Conservation (phyloP, 2,113 vertebrate genomes). For the Rhodinocichla rosea region DNA sequence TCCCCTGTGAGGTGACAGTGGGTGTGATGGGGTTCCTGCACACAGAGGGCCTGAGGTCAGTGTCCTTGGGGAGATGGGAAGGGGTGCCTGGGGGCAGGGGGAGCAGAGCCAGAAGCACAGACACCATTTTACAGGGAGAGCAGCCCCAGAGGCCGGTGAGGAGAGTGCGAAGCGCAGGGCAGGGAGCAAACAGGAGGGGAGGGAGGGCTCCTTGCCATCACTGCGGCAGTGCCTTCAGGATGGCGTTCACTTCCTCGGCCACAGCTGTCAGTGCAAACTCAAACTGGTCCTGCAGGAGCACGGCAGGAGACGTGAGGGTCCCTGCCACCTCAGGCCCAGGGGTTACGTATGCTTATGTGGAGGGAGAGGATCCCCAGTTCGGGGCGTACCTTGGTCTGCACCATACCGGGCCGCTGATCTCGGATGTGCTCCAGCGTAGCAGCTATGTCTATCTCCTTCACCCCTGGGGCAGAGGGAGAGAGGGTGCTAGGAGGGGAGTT, state of each 20-base stretch:
- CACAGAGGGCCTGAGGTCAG: not conserved
- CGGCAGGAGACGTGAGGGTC: not conserved
- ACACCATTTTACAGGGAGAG: constrained; percentile 10
- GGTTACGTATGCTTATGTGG: rapidly evolving
- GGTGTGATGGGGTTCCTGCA: not conserved
- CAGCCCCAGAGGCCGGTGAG: not conserved
- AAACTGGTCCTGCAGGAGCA: constrained; percentile 90
- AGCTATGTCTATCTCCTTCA: constrained; percentile 98
- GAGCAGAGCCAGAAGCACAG: constrained; percentile 26
- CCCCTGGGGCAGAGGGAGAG: constrained; percentile 72
- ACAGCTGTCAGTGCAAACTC: constrained; percentile 95
- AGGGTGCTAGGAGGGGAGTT: not conserved
- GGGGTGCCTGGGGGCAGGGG: not conserved
- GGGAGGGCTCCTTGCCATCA: constrained; percentile 56
- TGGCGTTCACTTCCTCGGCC: constrained; percentile 96
- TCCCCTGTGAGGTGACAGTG: not conserved
- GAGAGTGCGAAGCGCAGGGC: not conserved
- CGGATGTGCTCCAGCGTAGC: constrained; percentile 94
- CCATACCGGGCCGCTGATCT: constrained; percentile 92
- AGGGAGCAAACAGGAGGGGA: not conserved
- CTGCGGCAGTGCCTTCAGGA: constrained; percentile 94
- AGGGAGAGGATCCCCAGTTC: not conserved
- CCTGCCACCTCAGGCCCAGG: rapidly evolving
- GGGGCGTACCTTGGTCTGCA: constrained; percentile 88
- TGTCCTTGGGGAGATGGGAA: not conserved